Evolutionary conservation across 53 echinoderm and acorn worm species (phyloP).

Genomic region (Stichopus horrens): DNA sequence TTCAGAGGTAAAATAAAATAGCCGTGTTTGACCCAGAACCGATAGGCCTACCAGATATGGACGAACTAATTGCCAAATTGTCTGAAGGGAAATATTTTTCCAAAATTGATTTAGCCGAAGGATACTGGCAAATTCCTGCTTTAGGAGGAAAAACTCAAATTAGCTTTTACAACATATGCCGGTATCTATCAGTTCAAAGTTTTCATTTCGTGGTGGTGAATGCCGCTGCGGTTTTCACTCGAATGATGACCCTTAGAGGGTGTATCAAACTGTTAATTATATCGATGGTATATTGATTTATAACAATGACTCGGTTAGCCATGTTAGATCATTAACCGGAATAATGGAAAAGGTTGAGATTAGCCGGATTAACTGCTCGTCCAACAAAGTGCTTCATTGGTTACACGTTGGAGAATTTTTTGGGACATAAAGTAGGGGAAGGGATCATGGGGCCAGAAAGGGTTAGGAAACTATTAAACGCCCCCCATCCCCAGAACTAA

Average conservation of each 20-base stretch:
- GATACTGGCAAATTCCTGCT: constrained; percentile 51
- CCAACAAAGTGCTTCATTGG: constrained; percentile 8
- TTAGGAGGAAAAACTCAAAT: constrained; percentile 6
- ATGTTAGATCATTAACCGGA: too few relatives aligned
- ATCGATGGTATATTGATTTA: too few relatives aligned
- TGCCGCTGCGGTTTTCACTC: constrained; percentile 26
- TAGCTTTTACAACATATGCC: constrained; percentile 20
- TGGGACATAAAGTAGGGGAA: constrained; percentile 16
- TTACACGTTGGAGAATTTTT: neutral
- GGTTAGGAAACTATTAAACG: constrained; percentile 1
- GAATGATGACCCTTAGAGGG: neutral
- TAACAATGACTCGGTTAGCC: too few relatives aligned
- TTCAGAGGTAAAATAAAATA: constrained; percentile 14
- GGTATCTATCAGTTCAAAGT: constrained; percentile 47
- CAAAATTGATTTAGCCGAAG: constrained; percentile 38
- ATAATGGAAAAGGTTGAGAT: too few relatives aligned
- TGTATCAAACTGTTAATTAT: too few relatives aligned
- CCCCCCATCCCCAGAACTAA: constrained; percentile 18
- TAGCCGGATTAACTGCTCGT: too few relatives aligned
- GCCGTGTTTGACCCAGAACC: constrained; percentile 27
- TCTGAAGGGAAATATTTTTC: constrained; percentile 28
- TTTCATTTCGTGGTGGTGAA: constrained; percentile 44
- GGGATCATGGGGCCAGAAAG: constrained; percentile 31
- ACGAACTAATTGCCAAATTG: constrained; percentile 25
- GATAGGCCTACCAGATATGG: constrained; percentile 24